Base-by-base conservation (phyloP, 2,113 vertebrate species). In the Indri indri region DNA sequence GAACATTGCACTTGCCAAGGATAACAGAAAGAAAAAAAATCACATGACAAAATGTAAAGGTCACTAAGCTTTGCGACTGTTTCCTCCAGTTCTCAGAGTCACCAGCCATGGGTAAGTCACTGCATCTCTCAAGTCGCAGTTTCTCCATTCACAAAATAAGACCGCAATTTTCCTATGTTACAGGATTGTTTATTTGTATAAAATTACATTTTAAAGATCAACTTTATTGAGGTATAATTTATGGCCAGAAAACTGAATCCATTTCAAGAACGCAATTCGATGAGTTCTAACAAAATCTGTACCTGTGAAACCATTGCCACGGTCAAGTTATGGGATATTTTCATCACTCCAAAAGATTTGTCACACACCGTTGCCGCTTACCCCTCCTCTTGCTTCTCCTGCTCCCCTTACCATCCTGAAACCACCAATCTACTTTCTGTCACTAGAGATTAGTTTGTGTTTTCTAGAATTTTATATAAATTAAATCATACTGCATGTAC, bases 401-500 rank as follows among this genome's bases (percentile, higher is more conserved):
- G 18, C 20, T 18, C 8, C 2, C 1, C 8, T 2, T 6, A 27
- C 23, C 30, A 65, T 6, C 18, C 37, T 40, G 52, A 73, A 66
- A 59, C 8, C 8, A 68, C 12, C 10, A 17, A 61, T 59, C 45
- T 86, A 40, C 40, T 77, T 89, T 82, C 34, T 80, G 34, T 90
- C n/a, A 80, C 12, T 34, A 32, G 37, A 52, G 40, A 68, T 74
- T 73, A 27, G 5, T 61, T 59, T 73, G 37, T 77, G 32, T 50
- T 90, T 96, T 96, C 52, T 37, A 74, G 70, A 74, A 73, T 90
- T 80, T 88, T 37, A 45, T 34, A 8, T 76, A 91, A 74, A 84
- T 93, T 17, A 73, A 77, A 85, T 45, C 8, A 45, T 45, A 76
- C 0, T 32, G 12, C 12, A 34, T 61, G 8, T n/a, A 70, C 22